Conservation (phyloP, 2,888 invertebrate genomes). For the Eretmocerus hayati region DNA sequence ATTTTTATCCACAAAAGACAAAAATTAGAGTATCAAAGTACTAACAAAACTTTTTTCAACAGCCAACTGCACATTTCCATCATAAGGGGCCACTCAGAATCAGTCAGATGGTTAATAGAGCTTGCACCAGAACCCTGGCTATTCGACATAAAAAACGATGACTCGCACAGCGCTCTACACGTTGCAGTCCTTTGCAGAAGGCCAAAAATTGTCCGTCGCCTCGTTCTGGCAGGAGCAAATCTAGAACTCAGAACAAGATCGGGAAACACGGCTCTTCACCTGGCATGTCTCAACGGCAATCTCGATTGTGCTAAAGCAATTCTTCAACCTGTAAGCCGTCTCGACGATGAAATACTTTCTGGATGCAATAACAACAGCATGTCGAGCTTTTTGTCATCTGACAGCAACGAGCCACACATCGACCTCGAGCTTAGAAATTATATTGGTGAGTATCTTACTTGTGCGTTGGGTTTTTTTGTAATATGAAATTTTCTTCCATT, state of each 20-base stretch:
- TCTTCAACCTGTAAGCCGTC: too few relatives aligned
- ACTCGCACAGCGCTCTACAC: conserved; percentile 75
- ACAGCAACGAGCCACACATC: neutral
- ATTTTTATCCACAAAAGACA: neutral
- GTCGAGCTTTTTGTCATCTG: too few relatives aligned
- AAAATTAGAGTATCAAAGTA: neutral
- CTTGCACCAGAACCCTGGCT: conserved; percentile 69
- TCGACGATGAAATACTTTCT: too few relatives aligned
- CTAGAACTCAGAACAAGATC: conserved; percentile 33
- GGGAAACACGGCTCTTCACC: conserved; percentile 81
- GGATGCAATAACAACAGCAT: too few relatives aligned
- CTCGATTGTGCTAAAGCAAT: conserved; percentile 63
- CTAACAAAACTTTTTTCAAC: neutral
- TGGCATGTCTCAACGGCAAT: conserved; percentile 68
- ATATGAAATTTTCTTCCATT: too few relatives aligned
- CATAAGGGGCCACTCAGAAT: conserved; percentile 65
- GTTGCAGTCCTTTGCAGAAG: conserved; percentile 74
- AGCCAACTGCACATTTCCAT: conserved; percentile 82
- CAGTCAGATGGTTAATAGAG: conserved; percentile 66
- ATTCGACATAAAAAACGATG: conserved; percentile 73
- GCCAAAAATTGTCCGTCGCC: conserved; percentile 63
- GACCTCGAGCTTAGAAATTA: conserved; percentile 57
- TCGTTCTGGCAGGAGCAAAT: conserved; percentile 74
- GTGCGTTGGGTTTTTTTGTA: neutral
- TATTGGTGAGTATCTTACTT: conserved; percentile 60